phyloP scores from a whole-genome alignment of 1,140 invertebrate genomes.

The Nylanderia fulva region DNA sequence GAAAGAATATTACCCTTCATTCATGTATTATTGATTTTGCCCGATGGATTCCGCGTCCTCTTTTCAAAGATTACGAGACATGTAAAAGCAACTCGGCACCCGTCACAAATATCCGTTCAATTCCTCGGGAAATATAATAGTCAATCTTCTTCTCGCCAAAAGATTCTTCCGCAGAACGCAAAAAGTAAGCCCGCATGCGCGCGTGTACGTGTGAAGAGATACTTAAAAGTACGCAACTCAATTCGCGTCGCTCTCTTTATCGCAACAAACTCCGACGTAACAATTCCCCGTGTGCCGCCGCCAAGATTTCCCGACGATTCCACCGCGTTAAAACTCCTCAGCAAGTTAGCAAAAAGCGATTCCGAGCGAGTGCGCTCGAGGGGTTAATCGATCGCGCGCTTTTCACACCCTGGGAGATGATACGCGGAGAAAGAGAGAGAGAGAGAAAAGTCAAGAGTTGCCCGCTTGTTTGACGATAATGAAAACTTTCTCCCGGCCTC shows the following conservation, averaged over 20 bases:
- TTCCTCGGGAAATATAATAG: neutral
- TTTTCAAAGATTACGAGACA: neutral
- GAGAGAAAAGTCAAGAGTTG: conserved; percentile 54
- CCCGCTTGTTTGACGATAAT: conserved; percentile 56
- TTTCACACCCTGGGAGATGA: conserved; percentile 49
- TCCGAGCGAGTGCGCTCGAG: conserved; percentile 50
- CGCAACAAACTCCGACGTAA: conserved; percentile 28
- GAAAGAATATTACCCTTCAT: neutral
- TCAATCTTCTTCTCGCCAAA: neutral
- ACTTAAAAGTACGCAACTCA: conserved; percentile 28
- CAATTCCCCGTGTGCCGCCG: conserved; percentile 51
- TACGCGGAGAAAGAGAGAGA: too few species aligned
- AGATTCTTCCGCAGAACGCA: neutral
- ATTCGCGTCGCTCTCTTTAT: conserved; percentile 7
- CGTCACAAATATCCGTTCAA: neutral
- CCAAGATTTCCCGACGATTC: conserved; percentile 41
- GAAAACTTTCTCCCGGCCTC: conserved; percentile 56
- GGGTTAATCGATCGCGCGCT: conserved; percentile 58
- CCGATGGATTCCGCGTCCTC: neutral
- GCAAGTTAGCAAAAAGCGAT: conserved; percentile 45
- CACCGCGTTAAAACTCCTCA: conserved; percentile 43
- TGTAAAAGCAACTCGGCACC: too few species aligned
- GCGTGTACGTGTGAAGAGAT: neutral
- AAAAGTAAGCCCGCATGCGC: neutral
- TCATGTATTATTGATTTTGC: too few species aligned